Base-by-base conservation (phyloP, 2,797 vertebrate genomes). In the Discoglossus pictus region DNA sequence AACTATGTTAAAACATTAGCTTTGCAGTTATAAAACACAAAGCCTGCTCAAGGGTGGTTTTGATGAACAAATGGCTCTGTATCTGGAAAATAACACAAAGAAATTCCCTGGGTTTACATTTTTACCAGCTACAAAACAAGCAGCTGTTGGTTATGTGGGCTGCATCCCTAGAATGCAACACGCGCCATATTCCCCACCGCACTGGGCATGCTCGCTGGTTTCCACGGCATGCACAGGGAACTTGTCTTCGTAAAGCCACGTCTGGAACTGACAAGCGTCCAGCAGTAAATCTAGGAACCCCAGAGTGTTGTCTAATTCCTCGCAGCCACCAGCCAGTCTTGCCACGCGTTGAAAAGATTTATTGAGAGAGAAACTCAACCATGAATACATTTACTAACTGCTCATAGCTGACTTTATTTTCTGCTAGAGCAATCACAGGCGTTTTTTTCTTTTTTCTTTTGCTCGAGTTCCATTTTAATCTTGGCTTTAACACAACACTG, bases 251-350 rank as follows among this genome's bases (percentile, higher is more conserved):
- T 81, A 77, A 87, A 89, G 83, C 79, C 83, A 84, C 84, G 87
- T 89, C 86, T 91, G 89, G 88, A 88, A 88, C 84, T 83, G 87
- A 88, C 85, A 81, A 84, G 82, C 74, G 31, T 75, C 62, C 79
- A 80, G 84, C 80, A 85, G 80, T 88, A 89, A 86, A 89, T 88
- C 84, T 88, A 82, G 80, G 83, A 85, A 81, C 76, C 80, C 36
- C 36, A 70, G 60, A 63, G 60, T 70, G 52, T 51, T 34, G 44
- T 63, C 68, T 64, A 42, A 51, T 56, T 63, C 52, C 52, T 48
- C 53, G 18, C 53, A 34, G 60, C 9, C 35, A 70, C 44, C 60
- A 63, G 40, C 52, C 25, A 56, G 60, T 36, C 67, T 56, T 63
- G 60, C 60, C 50, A 63, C 44, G 60, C 36, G 43, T 54, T 50